A percentile compares a stretch with the other conserved stretches of the same genome.
These are phyloP conservation scores for Axis porcinus DNA, from an alignment of 2,113 vertebrate species.

Conservation along the genomic window DNA sequence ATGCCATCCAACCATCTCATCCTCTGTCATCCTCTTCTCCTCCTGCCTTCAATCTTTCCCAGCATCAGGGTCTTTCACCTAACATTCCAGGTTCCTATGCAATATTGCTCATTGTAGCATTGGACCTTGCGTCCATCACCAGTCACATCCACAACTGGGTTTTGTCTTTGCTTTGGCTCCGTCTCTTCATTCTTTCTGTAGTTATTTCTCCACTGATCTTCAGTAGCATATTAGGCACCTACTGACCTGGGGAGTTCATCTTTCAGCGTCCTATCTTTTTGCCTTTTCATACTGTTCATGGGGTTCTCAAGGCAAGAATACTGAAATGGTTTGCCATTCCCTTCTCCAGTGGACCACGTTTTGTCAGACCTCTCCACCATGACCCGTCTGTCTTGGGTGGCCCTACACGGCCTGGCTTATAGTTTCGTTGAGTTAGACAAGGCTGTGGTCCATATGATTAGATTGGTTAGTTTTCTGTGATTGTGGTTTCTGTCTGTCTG, in stretches of 20 bases:
- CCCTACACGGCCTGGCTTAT: background rate
- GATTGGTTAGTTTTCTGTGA: background rate
- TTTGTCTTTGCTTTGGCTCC: background rate
- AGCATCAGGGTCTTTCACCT: background rate
- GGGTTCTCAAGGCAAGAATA: background rate
- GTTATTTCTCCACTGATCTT: background rate
- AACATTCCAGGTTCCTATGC: background rate
- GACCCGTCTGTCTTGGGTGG: background rate
- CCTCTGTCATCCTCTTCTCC: background rate
- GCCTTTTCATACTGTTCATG: background rate
- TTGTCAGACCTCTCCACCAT: background rate
- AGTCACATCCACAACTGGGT: background rate
- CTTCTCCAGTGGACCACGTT: background rate
- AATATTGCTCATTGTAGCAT: background rate
- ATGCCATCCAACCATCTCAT: background rate
- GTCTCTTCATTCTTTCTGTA: background rate
- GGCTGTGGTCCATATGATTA: background rate
- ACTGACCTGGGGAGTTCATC: background rate
- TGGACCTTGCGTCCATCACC: background rate
- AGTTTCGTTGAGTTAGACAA: background rate
- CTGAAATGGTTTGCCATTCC: background rate
- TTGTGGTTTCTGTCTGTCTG: background rate
- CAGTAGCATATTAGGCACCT: background rate
- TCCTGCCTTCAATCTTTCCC: background rate
- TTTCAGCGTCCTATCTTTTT: background rate